Evolutionary conservation across 1,140 invertebrate genomes (phyloP), one percentile per base, ranked within the genome.

Genomic region (Heliconius himera): DNA sequence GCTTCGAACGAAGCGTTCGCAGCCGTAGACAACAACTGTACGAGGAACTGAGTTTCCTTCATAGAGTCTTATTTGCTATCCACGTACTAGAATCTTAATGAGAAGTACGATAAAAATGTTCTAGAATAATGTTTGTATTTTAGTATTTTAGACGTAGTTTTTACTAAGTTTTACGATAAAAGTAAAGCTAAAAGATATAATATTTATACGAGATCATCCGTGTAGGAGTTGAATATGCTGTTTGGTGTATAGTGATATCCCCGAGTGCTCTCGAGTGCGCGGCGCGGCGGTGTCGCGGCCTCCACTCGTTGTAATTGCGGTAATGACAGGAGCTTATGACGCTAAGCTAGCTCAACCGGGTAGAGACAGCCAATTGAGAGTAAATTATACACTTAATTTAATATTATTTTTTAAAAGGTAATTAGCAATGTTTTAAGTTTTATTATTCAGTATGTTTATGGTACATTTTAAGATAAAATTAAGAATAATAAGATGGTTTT

Each of bases 181-280:
- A 73, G 79, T 82, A 82, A 82, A 84, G 38, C 80, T 73, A 70
- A 83, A 26, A 81, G 79, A 86, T 80, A 86, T 88, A 89, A 89
- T 88, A 86, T 84, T 86, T 84, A 88, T 84, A 81, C 76, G 74
- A 81, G 82, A 82, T 76, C 78, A 82, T 83, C 82, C 77, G 74
- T 82, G 82, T 83, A 81, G 72, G 56, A 78, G 80, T 76, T 81
- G 82, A 84, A 86, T 85, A 80, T 78, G 81, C 82, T 89, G 84
- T 88, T 88, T 89, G 84, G 88, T 88, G 90, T 91, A 91, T 93
- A 91, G 90, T 89, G 89, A 91, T 93, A 90, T 89, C 84, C 81
- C 80, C 77, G 85, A 93, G 91, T 89, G 88, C 89, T 87, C 88
- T 91, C 83, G 73, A 82, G 70, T 73, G 49, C 54, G 75, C 75